These are phyloP conservation scores for Eubasilissa regina DNA, from an alignment of 1,140 invertebrate species.

Conservation along the genomic window DNA sequence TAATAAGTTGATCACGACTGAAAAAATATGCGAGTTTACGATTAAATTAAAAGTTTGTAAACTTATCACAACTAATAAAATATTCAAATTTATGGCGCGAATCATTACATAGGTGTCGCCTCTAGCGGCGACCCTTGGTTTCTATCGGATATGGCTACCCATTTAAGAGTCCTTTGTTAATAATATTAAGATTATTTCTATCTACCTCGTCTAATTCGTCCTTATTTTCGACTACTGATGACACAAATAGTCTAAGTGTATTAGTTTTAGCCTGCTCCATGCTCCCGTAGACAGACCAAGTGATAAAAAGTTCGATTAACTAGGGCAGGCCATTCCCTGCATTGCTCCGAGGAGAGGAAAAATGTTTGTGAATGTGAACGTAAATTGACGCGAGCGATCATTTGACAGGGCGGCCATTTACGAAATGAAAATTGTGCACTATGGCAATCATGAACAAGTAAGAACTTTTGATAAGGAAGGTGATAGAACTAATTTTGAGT, in stretches of 20 bases:
- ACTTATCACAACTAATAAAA: not conserved
- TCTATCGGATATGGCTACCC: conserved; percentile 74
- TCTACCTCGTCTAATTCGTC: conserved; percentile 89
- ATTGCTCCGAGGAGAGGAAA: conserved; percentile 73
- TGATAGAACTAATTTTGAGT: not conserved
- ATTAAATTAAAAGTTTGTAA: not conserved
- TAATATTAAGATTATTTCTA: conserved; percentile 70
- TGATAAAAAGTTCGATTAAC: conserved; percentile 68
- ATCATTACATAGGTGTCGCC: conserved; percentile 61
- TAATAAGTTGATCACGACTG: not conserved
- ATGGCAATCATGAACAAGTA: conserved; percentile 23
- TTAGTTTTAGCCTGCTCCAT: conserved; percentile 75
- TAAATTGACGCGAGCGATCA: conserved; percentile 50
- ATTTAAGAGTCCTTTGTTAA: conserved; percentile 73
- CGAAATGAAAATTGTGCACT: conserved; percentile 33
- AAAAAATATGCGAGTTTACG: not conserved
- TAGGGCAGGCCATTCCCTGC: conserved; percentile 71
- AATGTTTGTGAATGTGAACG: conserved; percentile 68
- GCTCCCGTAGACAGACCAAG: conserved; percentile 64
- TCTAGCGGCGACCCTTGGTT: conserved; percentile 69
- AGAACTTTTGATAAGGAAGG: conserved; percentile 1
- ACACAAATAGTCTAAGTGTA: conserved; percentile 73
- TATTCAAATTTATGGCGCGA: conserved; percentile 60
- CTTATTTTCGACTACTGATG: conserved; percentile 81
- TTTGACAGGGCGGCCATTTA: conserved; percentile 54